Conservation (phyloP, 37 sponge, comb jelly and placozoan species). For the Cliona cf. orientalis region DNA sequence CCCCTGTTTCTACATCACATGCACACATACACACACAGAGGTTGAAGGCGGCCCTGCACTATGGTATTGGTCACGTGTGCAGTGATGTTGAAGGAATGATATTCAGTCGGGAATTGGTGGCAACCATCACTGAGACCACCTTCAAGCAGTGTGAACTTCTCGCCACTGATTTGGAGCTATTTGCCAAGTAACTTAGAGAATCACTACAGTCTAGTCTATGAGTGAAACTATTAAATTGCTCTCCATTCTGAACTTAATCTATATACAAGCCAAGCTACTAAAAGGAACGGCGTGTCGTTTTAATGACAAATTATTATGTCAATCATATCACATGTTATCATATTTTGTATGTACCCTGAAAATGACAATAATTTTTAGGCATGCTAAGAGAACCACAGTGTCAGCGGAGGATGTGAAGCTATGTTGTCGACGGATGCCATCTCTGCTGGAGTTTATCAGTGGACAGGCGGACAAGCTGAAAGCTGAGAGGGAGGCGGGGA, state of each 20-base stretch:
- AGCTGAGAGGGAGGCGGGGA: constrained; percentile 13
- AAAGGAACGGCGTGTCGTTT: too few species aligned
- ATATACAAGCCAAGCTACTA: too few species aligned
- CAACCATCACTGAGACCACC: constrained; percentile 62
- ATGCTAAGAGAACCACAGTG: constrained; percentile 71
- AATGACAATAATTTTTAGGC: too few species aligned
- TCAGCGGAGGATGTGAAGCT: constrained; percentile 67
- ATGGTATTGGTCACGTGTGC: constrained; percentile 68
- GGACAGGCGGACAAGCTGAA: constrained; percentile 30
- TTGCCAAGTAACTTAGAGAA: constrained; percentile 69
- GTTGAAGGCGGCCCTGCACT: constrained; percentile 83
- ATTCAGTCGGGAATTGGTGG: constrained; percentile 60
- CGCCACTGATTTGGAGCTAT: constrained; percentile 66
- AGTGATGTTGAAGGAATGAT: constrained; percentile 25
- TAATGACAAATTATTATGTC: too few species aligned
- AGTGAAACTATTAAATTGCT: too few species aligned
- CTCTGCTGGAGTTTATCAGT: constrained; percentile 24
- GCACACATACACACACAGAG: too few species aligned
- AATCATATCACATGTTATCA: too few species aligned
- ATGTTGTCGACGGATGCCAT: constrained; percentile 50
- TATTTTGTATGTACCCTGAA: background rate
- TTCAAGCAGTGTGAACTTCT: constrained; percentile 46
- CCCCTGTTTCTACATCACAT: too few species aligned
- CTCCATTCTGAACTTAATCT: too few species aligned
- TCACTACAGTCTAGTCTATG: too few species aligned